Evolutionary conservation across 2,888 invertebrate genomes (phyloP), one percentile per base, ranked within the genome.

Genomic region (Pheosia tremula): DNA sequence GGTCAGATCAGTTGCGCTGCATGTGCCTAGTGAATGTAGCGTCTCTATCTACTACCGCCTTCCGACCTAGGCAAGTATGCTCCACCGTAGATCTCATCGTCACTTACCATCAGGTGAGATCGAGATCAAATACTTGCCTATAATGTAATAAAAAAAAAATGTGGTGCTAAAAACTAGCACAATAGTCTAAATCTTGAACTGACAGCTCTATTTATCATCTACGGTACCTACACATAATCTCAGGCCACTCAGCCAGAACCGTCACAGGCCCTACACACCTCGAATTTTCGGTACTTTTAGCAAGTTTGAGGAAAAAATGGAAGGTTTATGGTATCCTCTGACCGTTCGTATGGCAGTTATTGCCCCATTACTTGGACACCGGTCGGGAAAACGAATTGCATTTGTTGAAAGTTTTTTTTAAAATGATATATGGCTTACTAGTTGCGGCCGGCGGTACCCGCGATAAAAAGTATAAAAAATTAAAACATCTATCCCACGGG

Each of bases 261-360:
- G 13, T 36, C 0, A 45, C n/a, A 38, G 47, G 36, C 45, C 53
- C 60, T 24, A 61, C n/a, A 62, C 58, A 53, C 61, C 47, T 50
- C 11, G 54, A 54, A 37, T 10, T 45, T 47, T 64, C 62, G 63
- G 61, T 65, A 64, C 61, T 63, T 65, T 8, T 54, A 50, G 60
- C 57, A 58, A 49, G 56, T 57, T 60, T 39, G 62, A 43, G 59
- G 60, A 59, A 63, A 24, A 71, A 68, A 63, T 8, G 11, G 37
- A 54, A 58, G 62, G 62, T 71, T 71, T 62, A 74, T 65, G 58
- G 52, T 54, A n/a, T 54, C 24, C 36, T 41, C 52, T 55, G 45
- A 61, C 57, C 61, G 41, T 58, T 69, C 36, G 49, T 67, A 67
- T 72, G 66, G 69, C 75, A 72, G 67, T 74, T 72, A 72, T 72